Conservation (phyloP, 1,140 invertebrate genomes). For the Adoxophyes honmai region DNA sequence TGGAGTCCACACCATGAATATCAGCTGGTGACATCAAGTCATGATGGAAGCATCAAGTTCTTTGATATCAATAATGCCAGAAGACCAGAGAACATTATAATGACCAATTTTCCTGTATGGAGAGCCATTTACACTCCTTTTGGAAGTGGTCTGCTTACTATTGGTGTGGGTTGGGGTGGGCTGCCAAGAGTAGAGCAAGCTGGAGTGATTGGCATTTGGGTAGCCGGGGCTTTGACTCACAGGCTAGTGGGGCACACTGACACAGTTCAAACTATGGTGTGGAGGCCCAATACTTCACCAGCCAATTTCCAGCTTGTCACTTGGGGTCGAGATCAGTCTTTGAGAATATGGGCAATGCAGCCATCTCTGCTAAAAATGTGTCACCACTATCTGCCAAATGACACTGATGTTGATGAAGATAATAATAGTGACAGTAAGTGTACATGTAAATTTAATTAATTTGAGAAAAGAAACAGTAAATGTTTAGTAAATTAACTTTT, state of each 20-base stretch:
- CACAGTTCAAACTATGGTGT: conserved; percentile 96
- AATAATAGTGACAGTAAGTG: conserved; percentile 66
- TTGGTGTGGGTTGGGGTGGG: conserved; percentile 79
- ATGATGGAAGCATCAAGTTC: conserved; percentile 96
- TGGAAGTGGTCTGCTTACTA: conserved; percentile 93
- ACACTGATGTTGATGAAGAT: conserved; percentile 66
- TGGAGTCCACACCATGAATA: conserved; percentile 93
- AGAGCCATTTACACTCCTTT: conserved; percentile 95
- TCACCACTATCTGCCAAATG: conserved; percentile 77
- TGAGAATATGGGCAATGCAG: conserved; percentile 94
- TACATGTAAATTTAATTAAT: background rate
- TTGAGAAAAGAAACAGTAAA: conserved; percentile 5
- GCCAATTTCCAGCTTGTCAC: conserved; percentile 93
- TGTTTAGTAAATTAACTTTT: background rate
- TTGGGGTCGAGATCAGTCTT: conserved; percentile 95
- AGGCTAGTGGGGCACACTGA: conserved; percentile 94
- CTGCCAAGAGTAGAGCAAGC: conserved; percentile 71
- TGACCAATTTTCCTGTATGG: conserved; percentile 94
- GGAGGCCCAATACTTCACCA: conserved; percentile 84
- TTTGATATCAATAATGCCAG: conserved; percentile 93
- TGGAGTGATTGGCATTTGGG: conserved; percentile 73
- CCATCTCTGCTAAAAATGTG: conserved; percentile 87
- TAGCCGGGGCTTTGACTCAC: conserved; percentile 61
- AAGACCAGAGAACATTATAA: conserved; percentile 88
- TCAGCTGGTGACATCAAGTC: conserved; percentile 93